Evolutionary conservation across 1,140 invertebrate species (phyloP).

Genomic region (Portunus trituberculatus): DNA sequence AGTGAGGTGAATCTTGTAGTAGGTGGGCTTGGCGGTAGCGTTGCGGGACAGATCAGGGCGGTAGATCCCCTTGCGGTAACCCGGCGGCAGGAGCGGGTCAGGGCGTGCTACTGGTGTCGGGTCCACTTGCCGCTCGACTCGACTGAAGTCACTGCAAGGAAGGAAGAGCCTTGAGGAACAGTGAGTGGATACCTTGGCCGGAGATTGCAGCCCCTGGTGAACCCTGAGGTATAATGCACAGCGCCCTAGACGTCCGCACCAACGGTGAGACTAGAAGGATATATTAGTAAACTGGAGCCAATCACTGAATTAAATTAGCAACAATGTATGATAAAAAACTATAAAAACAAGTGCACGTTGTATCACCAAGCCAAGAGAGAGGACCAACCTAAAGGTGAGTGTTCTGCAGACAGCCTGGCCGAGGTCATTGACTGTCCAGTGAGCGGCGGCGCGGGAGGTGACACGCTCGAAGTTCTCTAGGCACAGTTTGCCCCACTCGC

Average conservation of each 20-base stretch:
- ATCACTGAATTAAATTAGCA: background rate
- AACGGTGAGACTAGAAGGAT: too few relatives aligned
- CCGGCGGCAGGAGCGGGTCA: constrained; percentile 4
- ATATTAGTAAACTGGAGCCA: background rate
- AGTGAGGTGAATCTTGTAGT: constrained; percentile 63
- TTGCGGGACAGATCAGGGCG: background rate
- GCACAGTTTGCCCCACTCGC: constrained; percentile 90
- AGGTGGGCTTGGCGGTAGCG: constrained; percentile 44
- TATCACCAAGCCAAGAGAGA: too few relatives aligned
- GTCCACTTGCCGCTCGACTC: constrained; percentile 56
- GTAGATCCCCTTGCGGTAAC: constrained; percentile 36
- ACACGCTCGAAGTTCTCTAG: constrained; percentile 85
- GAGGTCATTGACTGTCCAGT: constrained; percentile 86
- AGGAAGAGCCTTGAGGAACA: background rate
- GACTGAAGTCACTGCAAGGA: constrained; percentile 52
- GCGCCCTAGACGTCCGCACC: too few relatives aligned
- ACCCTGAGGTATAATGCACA: too few relatives aligned
- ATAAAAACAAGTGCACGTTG: too few relatives aligned
- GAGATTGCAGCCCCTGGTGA: too few relatives aligned
- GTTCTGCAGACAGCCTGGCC: constrained; percentile 89
- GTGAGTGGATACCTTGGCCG: too few relatives aligned
- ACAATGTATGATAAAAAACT: background rate
- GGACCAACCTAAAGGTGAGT: constrained; percentile 86
- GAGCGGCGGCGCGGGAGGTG: constrained; percentile 82
- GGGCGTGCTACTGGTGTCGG: constrained; percentile 1